Evolutionary conservation across 2,888 invertebrate species (phyloP), one percentile per base, ranked within the genome.

Genomic region (Idaea biselata): DNA sequence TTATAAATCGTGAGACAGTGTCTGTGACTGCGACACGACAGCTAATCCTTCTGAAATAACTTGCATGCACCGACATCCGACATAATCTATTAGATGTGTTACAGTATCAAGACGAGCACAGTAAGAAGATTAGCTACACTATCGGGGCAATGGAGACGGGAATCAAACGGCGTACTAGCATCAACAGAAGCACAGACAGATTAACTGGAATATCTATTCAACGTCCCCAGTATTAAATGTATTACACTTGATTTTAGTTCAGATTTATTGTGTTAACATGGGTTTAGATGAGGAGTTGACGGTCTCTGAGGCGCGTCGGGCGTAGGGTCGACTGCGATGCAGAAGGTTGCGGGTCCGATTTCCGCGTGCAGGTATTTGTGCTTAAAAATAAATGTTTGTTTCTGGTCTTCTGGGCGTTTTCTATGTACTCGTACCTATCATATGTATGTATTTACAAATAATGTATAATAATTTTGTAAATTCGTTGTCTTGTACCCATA

Each of bases 41-140:
- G 81, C 81, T 86, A 84, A 86, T 84, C 84, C 81, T 73, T 69
- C 74, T 75, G 77, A 77, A 77, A 79, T 82, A 81, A 82, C 81
- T 79, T 79, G 77, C 80, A 80, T 84, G 84, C 84, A 83, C 73
- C 76, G 75, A 75, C 79, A 76, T 84, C 73, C 76, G 75, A 75
- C 79, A 76, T 84, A 82, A 82, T 81, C 79, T 81, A 78, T n/a
- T n/a, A n/a, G n/a, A n/a, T 80, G 77, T 79, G 80, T 82, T 82
- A 80, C 81, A 69, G 78, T 80, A 81, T 79, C 80, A 78, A 78
- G 79, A 71, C 77, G 70, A 69, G 66, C 56, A 72, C 71, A 74
- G 75, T 83, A 82, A 79, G 81, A 76, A 81, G 86, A 86, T 87
- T 86, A 84, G 77, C 80, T 78, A 75, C 72, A 73, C 73, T 72